These are phyloP conservation scores for Zele albiditarsus DNA, from an alignment of 2,888 invertebrate genomes.

Conservation along the genomic window DNA sequence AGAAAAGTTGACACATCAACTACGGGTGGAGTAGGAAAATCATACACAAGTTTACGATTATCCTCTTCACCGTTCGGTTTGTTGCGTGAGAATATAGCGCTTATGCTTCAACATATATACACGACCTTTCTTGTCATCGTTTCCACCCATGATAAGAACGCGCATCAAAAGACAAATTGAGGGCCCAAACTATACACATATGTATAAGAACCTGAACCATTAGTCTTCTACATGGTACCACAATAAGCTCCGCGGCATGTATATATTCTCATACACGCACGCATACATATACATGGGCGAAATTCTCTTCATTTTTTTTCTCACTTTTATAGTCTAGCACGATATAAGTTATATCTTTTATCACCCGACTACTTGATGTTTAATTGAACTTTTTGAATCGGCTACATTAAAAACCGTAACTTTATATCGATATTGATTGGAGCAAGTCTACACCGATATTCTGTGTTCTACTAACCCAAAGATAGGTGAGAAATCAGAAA, in stretches of 20 bases:
- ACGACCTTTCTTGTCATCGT: slow-evolving; percentile 4
- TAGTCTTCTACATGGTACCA: slow-evolving; percentile 42
- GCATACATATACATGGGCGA: background rate
- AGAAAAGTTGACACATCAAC: background rate
- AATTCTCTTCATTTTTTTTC: background rate
- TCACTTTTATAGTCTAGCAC: background rate
- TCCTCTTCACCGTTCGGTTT: slow-evolving; percentile 30
- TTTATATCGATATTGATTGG: no score
- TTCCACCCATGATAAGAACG: slow-evolving; percentile 3
- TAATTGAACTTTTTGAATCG: slow-evolving; percentile 31
- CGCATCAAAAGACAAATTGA: slow-evolving; percentile 1
- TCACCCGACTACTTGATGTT: slow-evolving; percentile 28
- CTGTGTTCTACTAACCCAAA: no score
- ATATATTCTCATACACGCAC: background rate
- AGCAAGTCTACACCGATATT: no score
- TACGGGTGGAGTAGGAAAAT: background rate
- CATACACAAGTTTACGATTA: background rate
- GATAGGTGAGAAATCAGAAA: no score
- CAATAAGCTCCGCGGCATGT: slow-evolving; percentile 36
- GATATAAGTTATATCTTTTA: slow-evolving; percentile 27
- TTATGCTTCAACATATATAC: slow-evolving; percentile 31
- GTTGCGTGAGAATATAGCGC: slow-evolving; percentile 46
- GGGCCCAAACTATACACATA: background rate
- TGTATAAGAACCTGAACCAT: slow-evolving; percentile 42
- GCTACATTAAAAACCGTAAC: slow-evolving; percentile 6